Evolutionary conservation across 2,113 vertebrate species (phyloP).

Genomic region (Coturnix japonica): DNA sequence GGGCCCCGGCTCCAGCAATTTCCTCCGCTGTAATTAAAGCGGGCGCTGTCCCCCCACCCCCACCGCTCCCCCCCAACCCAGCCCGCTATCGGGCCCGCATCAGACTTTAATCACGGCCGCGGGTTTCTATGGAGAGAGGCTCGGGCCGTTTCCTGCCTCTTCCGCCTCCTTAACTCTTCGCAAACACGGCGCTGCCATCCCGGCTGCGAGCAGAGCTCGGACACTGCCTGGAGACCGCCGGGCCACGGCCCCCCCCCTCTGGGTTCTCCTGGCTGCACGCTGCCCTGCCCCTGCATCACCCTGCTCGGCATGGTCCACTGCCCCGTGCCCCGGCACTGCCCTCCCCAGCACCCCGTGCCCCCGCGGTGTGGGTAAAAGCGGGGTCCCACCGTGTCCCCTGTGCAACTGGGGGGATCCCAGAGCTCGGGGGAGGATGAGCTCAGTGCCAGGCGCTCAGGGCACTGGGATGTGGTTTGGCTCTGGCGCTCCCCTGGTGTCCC

Average conservation of each 20-base stretch:
- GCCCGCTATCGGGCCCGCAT: conserved; percentile 79
- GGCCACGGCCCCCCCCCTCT: neutral
- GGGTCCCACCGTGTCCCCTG: accelerated
- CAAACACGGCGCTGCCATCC: conserved; percentile 83
- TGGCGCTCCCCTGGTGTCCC: neutral
- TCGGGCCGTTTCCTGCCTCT: conserved; percentile 90
- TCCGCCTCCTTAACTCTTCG: conserved; percentile 90
- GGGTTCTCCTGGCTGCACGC: neutral
- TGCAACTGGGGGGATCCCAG: neutral
- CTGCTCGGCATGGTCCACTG: neutral
- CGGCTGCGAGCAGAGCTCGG: conserved; percentile 12
- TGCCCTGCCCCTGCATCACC: too few species aligned
- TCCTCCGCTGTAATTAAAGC: conserved; percentile 94
- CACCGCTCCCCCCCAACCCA: conserved; percentile 53
- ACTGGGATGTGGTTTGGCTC: neutral
- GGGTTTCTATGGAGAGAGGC: conserved; percentile 91
- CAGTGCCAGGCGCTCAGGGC: accelerated
- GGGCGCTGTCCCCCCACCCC: conserved; percentile 76
- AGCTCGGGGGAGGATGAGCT: neutral
- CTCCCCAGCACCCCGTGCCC: neutral
- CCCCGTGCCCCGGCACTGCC: neutral
- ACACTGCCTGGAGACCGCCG: conserved; percentile 49
- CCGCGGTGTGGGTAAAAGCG: too few species aligned
- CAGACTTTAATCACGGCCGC: conserved; percentile 92
- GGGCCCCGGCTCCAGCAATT: conserved; percentile 84